Evolutionary conservation across 30 jellyfish, hydroid and myxozoan species (phyloP).

Genomic region (Pelagia noctiluca): DNA sequence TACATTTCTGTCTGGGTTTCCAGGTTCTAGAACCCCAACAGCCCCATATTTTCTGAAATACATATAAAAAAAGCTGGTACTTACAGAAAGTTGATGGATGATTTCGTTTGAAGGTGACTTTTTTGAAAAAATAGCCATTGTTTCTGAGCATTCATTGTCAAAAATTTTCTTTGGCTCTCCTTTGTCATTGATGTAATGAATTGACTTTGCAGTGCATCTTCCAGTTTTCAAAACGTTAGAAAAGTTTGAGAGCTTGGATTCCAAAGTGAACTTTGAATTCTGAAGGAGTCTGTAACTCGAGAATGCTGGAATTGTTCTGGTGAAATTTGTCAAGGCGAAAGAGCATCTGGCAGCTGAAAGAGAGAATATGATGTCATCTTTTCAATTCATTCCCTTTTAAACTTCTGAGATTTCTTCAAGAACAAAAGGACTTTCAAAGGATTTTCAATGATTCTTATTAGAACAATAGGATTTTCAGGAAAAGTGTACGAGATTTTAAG

Average conservation of each 20-base stretch:
- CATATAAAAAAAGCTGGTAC: neutral
- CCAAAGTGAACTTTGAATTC: neutral
- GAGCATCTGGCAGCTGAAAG: slow-evolving; percentile 5
- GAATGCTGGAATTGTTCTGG: slow-evolving; percentile 35
- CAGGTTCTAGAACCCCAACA: neutral
- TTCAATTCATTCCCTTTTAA: too few species aligned
- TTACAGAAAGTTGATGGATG: slow-evolving; percentile 16
- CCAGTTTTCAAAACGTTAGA: slow-evolving; percentile 8
- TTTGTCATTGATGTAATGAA: neutral
- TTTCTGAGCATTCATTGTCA: slow-evolving; percentile 52
- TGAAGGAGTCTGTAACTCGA: slow-evolving; percentile 22
- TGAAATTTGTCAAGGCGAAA: slow-evolving; percentile 4
- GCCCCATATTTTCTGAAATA: neutral
- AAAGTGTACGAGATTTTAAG: too few species aligned
- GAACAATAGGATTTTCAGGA: too few species aligned
- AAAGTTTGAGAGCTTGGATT: neutral
- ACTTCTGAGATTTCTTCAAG: too few species aligned
- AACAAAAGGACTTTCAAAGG: too few species aligned
- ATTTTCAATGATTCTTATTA: too few species aligned
- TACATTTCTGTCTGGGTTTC: too few species aligned
- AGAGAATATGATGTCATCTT: too few species aligned
- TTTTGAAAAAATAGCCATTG: neutral
- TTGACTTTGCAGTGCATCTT: slow-evolving; percentile 5
- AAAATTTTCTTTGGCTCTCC: slow-evolving; percentile 13
- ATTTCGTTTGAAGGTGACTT: neutral